Evolutionary conservation across 2,797 vertebrate species (phyloP), one percentile per base, ranked within the genome.

Genomic region (Trachops cirrhosus): DNA sequence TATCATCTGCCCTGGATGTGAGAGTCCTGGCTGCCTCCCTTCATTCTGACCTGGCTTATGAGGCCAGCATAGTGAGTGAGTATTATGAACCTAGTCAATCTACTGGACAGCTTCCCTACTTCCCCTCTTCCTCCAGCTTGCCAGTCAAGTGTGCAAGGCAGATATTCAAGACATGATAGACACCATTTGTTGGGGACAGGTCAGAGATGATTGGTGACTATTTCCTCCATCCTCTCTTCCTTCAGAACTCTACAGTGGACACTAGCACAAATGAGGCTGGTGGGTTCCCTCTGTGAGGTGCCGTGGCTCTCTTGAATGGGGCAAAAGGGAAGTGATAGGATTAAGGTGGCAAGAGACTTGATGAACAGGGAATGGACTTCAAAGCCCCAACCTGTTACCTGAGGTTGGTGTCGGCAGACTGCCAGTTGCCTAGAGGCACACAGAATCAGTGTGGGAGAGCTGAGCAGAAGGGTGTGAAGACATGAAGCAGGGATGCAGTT

Each of bases 41-140:
- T 8, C 48, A 5, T 3, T 15, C 52, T 48, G 57, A 32, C 2
- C 1, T 1, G 57, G 32, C 59, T 83, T 29, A 2, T 37, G 44
- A 62, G 22, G 22, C 29, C 29, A 29, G 5, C 6, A 48, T 8
- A 0, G 6, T 0, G 46, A 15, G 34, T 16, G 32, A 26, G 7
- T 6, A 32, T 0, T 7, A 48, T 7, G 6, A 19, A 48, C 0
- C 7, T 4, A 4, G 12, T 50, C 11, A 6, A 2, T 26, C 22
- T 26, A 4, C 48, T 11, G 26, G 34, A 24, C 26, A 44, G 11
- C 2, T 1, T 37, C 14, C 41, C 39, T 5, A 6, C 29, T 67
- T 29, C 7, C 14, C 9, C 6, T 24, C 7, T 29, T 15, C 32
- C 19, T 52, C 24, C 8, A 0, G 15, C 37, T 75, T 70, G 46